Percentiles rank a stretch among this genome's conserved stretches.
These are phyloP conservation scores for Spea hammondii DNA, from an alignment of 2,797 vertebrate species.

Conservation along the genomic window DNA sequence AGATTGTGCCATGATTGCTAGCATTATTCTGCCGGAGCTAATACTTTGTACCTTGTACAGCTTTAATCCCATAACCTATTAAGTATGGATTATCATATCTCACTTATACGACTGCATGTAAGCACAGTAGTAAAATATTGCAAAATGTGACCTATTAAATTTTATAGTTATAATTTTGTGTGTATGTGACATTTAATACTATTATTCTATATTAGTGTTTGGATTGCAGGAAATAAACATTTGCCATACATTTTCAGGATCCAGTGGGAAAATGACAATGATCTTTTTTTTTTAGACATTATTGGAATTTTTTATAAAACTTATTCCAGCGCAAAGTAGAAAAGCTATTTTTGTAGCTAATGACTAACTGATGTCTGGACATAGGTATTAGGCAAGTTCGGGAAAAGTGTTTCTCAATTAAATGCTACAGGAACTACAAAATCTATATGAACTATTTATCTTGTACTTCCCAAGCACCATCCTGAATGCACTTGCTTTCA, in stretches of 20 bases:
- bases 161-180: slow-evolving; percentile 10
- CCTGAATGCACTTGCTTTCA: no score
- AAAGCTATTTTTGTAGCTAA: no score
- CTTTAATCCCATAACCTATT: slow-evolving; percentile 38
- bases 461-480: no score
- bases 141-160: slow-evolving; percentile 17
- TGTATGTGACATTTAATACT: slow-evolving; percentile 9
- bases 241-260: not conserved
- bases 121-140: not conserved
- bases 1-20: slow-evolving; percentile 21
- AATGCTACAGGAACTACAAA: no score
- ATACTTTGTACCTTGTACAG: slow-evolving; percentile 36
- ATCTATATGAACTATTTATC: no score
- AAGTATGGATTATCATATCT: slow-evolving; percentile 36
- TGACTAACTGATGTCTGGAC: no score
- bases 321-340: no score
- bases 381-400: no score
- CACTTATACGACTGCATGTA: slow-evolving; percentile 10
- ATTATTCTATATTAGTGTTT: slow-evolving; percentile 11
- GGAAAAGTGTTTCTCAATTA: no score
- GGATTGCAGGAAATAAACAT: slow-evolving; percentile 11
- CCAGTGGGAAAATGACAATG: no score
- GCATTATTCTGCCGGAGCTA: slow-evolving; percentile 26
- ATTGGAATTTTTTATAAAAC: no score
- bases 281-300: no score